Conservation (phyloP, 2,797 vertebrate species). For the Toxotes lorentzi region DNA sequence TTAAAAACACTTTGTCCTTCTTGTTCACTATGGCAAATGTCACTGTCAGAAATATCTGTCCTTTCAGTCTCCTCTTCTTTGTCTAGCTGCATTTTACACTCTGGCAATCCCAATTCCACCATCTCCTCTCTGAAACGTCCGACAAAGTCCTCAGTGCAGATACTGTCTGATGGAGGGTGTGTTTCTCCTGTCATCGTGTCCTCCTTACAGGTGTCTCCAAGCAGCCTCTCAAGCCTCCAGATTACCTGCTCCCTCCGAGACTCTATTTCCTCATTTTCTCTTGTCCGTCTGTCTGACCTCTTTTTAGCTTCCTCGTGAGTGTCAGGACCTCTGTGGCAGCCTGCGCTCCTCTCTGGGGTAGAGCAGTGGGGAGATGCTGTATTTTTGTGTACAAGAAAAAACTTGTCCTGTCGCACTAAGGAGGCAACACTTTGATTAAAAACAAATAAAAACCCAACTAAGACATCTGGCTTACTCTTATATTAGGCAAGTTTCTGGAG, state of each 20-base stretch:
- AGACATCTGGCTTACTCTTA: not conserved
- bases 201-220: conserved; percentile 51
- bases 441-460: not conserved
- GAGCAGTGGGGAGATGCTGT: conserved; percentile 17
- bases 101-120: conserved; percentile 67
- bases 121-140: conserved; percentile 81
- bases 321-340: conserved; percentile 7
- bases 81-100: conserved; percentile 20
- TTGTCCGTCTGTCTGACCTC: conserved; percentile 24
- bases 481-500: not conserved
- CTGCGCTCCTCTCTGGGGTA: conserved; percentile 51
- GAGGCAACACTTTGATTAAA: not conserved
- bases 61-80: conserved; percentile 23
- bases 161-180: conserved; percentile 77
- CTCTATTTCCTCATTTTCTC: conserved; percentile 39
- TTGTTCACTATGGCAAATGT: conserved; percentile 10
- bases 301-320: conserved; percentile 15
- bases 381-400: conserved; percentile 3
- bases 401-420: not conserved
- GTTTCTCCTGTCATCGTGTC: conserved; percentile 53
- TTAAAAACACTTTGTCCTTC: not conserved
- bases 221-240: conserved; percentile 81
- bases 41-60: conserved; percentile 33
- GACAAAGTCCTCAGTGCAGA: conserved; percentile 88
- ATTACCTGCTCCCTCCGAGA: conserved; percentile 77